phyloP scores from a whole-genome alignment of 2,888 invertebrate genomes.

The Cheilosia soror region DNA sequence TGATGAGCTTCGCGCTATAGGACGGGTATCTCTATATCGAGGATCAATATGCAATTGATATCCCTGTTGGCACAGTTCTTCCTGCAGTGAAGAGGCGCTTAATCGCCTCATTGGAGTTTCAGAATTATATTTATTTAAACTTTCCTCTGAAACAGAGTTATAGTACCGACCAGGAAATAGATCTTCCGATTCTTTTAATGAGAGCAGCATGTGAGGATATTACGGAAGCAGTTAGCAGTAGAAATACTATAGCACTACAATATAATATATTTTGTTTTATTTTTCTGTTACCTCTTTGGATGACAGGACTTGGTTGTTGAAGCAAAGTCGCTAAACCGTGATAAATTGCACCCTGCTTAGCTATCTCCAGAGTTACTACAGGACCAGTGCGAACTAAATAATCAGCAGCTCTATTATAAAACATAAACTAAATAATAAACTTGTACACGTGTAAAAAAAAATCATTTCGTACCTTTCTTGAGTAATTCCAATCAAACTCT shows the following conservation, averaged over 20 bases:
- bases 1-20: slow-evolving; percentile 82
- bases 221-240: slow-evolving; percentile 78
- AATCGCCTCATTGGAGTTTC: slow-evolving; percentile 80
- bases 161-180: slow-evolving; percentile 76
- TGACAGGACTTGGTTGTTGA: slow-evolving; percentile 94
- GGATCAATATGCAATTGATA: slow-evolving; percentile 83
- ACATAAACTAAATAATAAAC: background rate
- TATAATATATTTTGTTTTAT: background rate
- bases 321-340: slow-evolving; percentile 97
- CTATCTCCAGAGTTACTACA: slow-evolving; percentile 96
- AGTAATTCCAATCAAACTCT: slow-evolving; percentile 94
- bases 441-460: background rate
- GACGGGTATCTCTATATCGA: slow-evolving; percentile 82
- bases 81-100: slow-evolving; percentile 82
- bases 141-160: slow-evolving; percentile 83
- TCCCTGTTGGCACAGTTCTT: slow-evolving; percentile 81
- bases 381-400: slow-evolving; percentile 97
- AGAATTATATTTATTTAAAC: slow-evolving; percentile 80
- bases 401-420: slow-evolving; percentile 92
- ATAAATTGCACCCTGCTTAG: slow-evolving; percentile 98
- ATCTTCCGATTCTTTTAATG: slow-evolving; percentile 53
- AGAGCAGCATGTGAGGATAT: slow-evolving; percentile 79
- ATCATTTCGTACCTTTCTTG: slow-evolving; percentile 87
- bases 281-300: slow-evolving; percentile 87
- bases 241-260: slow-evolving; percentile 36